phyloP scores from a whole-genome alignment of 2,797 vertebrate genomes.

The Phalloptychus januarius region DNA sequence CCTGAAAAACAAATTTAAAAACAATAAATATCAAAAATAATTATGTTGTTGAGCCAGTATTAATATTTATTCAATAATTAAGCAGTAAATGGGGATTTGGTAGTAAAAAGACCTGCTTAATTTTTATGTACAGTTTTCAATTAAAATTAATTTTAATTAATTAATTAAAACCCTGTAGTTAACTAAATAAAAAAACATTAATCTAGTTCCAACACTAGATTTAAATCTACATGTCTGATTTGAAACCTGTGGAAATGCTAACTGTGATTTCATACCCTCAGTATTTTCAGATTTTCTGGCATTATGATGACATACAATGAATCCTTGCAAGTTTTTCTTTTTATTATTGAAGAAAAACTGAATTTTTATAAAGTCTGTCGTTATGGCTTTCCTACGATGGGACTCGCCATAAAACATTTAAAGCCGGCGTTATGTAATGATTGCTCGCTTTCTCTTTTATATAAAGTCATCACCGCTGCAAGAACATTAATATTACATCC shows the following conservation, averaged over 20 bases:
- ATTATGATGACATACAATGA: not conserved
- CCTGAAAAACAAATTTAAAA: no score
- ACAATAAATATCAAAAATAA: no score
- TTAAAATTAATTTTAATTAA: no score
- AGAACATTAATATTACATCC: conserved; percentile 2
- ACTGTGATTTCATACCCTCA: not conserved
- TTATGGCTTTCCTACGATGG: not conserved
- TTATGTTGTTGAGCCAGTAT: no score
- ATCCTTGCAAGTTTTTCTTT: not conserved
- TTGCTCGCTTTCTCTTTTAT: not conserved
- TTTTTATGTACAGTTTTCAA: no score
- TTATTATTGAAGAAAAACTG: not conserved
- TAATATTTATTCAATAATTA: no score
- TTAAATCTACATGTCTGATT: not conserved
- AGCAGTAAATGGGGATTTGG: no score
- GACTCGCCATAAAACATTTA: not conserved
- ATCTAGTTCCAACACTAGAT: not conserved
- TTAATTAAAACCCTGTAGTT: no score
- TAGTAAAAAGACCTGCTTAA: no score
- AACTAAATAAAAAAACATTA: no score
- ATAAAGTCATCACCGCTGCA: not conserved
- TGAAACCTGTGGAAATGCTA: not conserved
- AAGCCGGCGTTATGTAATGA: not conserved
- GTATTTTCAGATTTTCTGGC: not conserved
- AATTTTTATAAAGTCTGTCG: not conserved